Evolutionary conservation across 2,888 invertebrate species (phyloP).

Genomic region (Rotaria socialis): DNA sequence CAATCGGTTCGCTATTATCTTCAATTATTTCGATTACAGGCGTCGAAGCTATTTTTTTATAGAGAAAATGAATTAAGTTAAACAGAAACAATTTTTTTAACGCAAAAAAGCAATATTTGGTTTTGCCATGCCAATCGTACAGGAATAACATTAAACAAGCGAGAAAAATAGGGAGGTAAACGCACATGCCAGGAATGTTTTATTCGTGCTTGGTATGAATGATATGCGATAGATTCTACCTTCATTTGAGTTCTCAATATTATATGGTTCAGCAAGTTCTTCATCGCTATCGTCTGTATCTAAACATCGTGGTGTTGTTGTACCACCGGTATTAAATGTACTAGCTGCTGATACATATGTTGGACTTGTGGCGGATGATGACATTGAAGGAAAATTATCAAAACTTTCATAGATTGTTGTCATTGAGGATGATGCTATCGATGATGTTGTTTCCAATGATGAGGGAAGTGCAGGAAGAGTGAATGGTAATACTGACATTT

Average conservation of each 20-base stretch:
- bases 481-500: not conserved
- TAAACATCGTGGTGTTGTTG: not conserved
- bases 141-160: no score
- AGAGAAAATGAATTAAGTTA: no score
- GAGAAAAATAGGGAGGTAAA: no score
- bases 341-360: not conserved
- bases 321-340: not conserved
- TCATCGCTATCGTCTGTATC: conserved; percentile 1
- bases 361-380: not conserved
- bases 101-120: no score
- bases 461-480: not conserved
- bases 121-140: no score
- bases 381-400: not conserved
- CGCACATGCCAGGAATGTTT: no score
- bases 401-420: not conserved
- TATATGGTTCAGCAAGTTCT: not conserved
- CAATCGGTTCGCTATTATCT: conserved; percentile 14
- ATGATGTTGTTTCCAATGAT: not conserved
- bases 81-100: no score
- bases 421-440: not conserved
- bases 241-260: not conserved
- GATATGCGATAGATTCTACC: no score
- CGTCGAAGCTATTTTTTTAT: not conserved
- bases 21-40: not conserved
- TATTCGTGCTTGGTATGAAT: no score